Percentiles rank a stretch among this genome's conserved stretches.
These are phyloP conservation scores for Harpagus bidentatus DNA, from an alignment of 2,113 vertebrate genomes.

Conservation along the genomic window DNA sequence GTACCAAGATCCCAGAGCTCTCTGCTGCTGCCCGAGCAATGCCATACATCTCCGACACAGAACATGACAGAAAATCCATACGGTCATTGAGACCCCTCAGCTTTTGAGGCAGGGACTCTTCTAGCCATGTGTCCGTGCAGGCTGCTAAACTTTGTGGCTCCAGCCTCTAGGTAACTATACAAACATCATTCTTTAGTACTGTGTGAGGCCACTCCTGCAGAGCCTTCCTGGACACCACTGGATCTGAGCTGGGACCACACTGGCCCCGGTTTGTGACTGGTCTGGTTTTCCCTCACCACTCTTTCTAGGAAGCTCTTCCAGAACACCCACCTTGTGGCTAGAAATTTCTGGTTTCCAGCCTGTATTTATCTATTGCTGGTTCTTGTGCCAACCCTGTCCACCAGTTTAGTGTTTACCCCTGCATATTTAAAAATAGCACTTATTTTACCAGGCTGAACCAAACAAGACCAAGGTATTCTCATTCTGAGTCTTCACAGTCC, in stretches of 20 bases:
- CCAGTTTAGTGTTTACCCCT: not conserved
- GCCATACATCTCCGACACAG: not conserved
- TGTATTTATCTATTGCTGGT: not conserved
- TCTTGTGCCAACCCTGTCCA: not conserved
- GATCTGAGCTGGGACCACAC: not conserved
- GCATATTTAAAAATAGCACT: not conserved
- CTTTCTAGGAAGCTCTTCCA: not conserved
- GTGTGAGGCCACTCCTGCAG: not conserved
- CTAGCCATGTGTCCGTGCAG: rapidly evolving
- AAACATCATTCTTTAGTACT: rapidly evolving
- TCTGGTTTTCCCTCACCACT: not conserved
- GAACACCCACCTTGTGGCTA: rapidly evolving
- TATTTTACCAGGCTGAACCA: not conserved
- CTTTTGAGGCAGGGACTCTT: not conserved
- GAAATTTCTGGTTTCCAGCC: not conserved
- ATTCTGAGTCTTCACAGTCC: not conserved
- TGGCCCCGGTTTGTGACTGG: not conserved
- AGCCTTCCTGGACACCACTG: not conserved
- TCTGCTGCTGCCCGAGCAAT: not conserved
- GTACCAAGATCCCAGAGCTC: rapidly evolving
- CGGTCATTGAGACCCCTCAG: rapidly evolving
- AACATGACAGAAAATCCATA: not conserved
- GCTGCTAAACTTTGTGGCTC: rapidly evolving
- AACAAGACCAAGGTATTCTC: not conserved
- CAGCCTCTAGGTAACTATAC: not conserved